A percentile compares a stretch with the other conserved stretches of the same genome.
Evolutionary conservation across 64 coral and sea anemone species (phyloP).

Genomic region (Anthopleura sola): DNA sequence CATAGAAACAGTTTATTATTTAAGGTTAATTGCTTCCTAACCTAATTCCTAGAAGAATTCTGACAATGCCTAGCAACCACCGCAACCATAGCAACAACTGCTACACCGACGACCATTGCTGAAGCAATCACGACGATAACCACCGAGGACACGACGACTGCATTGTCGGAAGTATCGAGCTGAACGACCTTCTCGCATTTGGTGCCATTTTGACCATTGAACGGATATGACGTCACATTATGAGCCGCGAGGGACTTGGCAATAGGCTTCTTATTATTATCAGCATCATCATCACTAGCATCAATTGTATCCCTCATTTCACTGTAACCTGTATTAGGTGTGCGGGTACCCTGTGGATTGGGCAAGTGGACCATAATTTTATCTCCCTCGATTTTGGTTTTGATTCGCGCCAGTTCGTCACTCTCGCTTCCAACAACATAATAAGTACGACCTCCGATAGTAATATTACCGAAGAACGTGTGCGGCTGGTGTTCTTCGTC

Average conservation of each 20-base stretch:
- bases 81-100: conserved; percentile 99
- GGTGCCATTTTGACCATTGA: conserved; percentile 62
- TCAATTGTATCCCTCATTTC: conserved; percentile 56
- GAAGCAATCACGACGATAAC: conserved; percentile 99
- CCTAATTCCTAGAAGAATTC: conserved; percentile 42
- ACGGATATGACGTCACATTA: conserved; percentile 66
- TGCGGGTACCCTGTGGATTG: conserved; percentile 34
- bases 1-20: background rate
- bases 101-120: conserved; percentile 99
- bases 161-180: conserved; percentile 97
- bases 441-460: conserved; percentile 84
- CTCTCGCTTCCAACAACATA: conserved; percentile 88
- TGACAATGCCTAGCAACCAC: conserved; percentile 99
- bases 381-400: conserved; percentile 63
- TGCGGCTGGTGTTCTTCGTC: conserved; percentile 25
- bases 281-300: conserved; percentile 43
- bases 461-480: conserved; percentile 93
- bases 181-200: conserved; percentile 96
- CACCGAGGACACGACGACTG: conserved; percentile 99
- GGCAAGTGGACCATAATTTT: conserved; percentile 77
- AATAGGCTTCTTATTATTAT: conserved; percentile 30
- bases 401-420: conserved; percentile 62
- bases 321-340: conserved; percentile 8
- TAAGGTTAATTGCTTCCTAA: background rate
- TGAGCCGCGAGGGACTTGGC: conserved; percentile 72